These are phyloP conservation scores for Clarias magur DNA, from an alignment of 2,113 vertebrate genomes.

Conservation along the genomic window DNA sequence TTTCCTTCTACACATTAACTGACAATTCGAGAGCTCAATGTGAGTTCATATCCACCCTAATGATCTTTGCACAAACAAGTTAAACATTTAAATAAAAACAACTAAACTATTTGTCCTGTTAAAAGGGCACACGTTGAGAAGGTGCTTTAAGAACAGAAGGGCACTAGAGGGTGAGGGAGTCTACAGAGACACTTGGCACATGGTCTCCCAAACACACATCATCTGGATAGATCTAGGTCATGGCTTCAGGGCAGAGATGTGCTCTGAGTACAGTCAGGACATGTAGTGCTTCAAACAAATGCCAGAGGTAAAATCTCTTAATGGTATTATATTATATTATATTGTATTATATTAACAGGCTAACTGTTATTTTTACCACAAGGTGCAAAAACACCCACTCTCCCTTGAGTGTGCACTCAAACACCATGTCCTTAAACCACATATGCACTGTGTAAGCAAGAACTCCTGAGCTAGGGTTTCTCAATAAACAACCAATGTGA, in stretches of 20 bases:
- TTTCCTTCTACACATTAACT: not conserved
- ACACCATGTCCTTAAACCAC: not conserved
- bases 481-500: not conserved
- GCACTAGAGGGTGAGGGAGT: slow-evolving; percentile 10
- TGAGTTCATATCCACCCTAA: not conserved
- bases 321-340: not conserved
- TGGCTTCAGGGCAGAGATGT: slow-evolving; percentile 21
- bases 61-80: not conserved
- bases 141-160: slow-evolving; percentile 19
- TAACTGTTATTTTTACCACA: not conserved
- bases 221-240: slow-evolving; percentile 43
- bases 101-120: not conserved
- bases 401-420: not conserved
- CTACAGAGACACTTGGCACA: slow-evolving; percentile 25
- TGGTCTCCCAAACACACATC: slow-evolving; percentile 6
- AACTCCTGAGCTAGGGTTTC: not conserved
- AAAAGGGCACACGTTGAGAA: not conserved
- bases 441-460: not conserved
- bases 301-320: slow-evolving; percentile 6
- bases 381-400: not conserved
- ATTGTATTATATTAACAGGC: not conserved
- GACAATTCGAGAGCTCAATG: not conserved
- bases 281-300: not conserved
- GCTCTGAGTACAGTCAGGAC: slow-evolving; percentile 10
- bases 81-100: not conserved